phyloP scores from a whole-genome alignment of 2,797 vertebrate genomes.

The Mionectes olivaceus region DNA sequence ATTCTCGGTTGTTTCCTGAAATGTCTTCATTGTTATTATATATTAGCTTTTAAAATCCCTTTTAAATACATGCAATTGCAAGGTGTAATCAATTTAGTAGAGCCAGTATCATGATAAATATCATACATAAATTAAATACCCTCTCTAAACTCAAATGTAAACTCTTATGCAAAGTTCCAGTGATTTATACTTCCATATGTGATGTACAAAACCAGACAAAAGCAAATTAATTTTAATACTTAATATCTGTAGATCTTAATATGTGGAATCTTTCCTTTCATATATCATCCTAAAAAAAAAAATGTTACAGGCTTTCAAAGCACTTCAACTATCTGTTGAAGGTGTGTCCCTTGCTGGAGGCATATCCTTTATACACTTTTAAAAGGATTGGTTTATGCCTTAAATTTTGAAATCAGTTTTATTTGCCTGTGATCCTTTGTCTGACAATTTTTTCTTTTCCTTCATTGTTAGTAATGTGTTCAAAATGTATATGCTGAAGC shows the following conservation, averaged over 20 bases:
- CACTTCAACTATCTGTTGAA: background rate
- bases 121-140: background rate
- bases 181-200: background rate
- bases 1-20: background rate
- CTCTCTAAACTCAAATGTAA: background rate
- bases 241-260: background rate
- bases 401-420: background rate
- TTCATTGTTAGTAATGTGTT: background rate
- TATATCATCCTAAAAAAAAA: background rate
- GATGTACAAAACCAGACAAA: background rate
- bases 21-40: background rate
- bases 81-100: background rate
- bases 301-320: background rate
- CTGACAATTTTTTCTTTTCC: background rate
- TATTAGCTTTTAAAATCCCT: background rate
- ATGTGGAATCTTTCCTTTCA: background rate
- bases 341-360: fast-evolving
- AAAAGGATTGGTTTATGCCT: background rate
- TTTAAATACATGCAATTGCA: background rate
- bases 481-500: background rate
- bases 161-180: background rate
- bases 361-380: background rate
- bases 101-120: background rate
- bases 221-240: background rate
- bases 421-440: background rate